These are phyloP conservation scores for Gymnothorax reevesii DNA, from an alignment of 2,797 vertebrate species.

Conservation along the genomic window DNA sequence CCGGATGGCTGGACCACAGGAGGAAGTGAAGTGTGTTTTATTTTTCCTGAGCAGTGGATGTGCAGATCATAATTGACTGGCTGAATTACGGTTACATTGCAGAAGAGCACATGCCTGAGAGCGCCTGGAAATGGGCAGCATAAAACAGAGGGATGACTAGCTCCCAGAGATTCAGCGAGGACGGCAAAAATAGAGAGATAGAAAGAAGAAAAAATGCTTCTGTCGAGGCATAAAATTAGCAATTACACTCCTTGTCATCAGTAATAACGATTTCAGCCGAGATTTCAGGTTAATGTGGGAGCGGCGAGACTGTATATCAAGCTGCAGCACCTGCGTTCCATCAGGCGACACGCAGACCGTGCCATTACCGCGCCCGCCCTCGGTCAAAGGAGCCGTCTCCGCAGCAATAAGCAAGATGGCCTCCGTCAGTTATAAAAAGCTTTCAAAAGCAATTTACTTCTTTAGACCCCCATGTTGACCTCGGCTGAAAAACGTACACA, in stretches of 20 bases:
- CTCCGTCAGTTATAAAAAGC: constrained; percentile 75
- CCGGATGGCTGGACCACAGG: constrained; percentile 38
- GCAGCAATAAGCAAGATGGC: constrained; percentile 82
- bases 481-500: constrained; percentile 65
- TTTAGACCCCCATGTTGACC: constrained; percentile 69
- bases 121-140: constrained; percentile 71
- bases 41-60: constrained; percentile 71
- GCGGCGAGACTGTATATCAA: constrained; percentile 87
- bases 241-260: constrained; percentile 94
- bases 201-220: constrained; percentile 84
- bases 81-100: constrained; percentile 74
- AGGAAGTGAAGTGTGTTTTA: constrained; percentile 52
- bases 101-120: constrained; percentile 73
- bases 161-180: constrained; percentile 79
- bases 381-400: constrained; percentile 74
- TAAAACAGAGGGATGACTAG: constrained; percentile 79
- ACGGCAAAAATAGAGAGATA: constrained; percentile 78
- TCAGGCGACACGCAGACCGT: constrained; percentile 68
- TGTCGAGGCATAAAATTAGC: constrained; percentile 94
- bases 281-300: constrained; percentile 89
- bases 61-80: constrained; percentile 76
- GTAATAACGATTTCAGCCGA: constrained; percentile 98
- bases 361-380: constrained; percentile 63
- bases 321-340: constrained; percentile 88
- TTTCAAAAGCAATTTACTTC: constrained; percentile 84